Percentiles rank a stretch among this genome's conserved stretches.
phyloP scores from a whole-genome alignment of 2,797 vertebrate species.

The Poeciliopsis turneri region DNA sequence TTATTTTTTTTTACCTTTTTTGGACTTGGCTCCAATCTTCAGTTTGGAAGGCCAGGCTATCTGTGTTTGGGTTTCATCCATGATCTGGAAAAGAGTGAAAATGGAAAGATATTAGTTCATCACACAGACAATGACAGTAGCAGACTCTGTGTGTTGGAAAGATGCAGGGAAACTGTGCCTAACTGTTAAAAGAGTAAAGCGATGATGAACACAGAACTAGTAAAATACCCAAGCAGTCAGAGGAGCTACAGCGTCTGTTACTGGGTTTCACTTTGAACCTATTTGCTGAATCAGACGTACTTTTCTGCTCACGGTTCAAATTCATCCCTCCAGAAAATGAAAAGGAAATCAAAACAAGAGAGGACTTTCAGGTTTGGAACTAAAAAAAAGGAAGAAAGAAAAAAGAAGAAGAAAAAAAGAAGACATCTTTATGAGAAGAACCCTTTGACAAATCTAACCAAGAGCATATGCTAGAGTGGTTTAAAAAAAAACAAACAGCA shows the following conservation, averaged over 20 bases:
- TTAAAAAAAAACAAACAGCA: slow-evolving; percentile 33
- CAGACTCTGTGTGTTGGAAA: background rate
- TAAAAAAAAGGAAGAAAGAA: slow-evolving; percentile 43
- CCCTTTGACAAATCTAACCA: slow-evolving; percentile 60
- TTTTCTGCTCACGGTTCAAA: slow-evolving; percentile 35
- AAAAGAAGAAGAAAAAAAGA: slow-evolving; percentile 54
- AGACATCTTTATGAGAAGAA: slow-evolving; percentile 39
- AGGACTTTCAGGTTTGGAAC: slow-evolving; percentile 43
- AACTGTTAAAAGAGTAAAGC: background rate
- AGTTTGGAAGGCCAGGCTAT: slow-evolving; percentile 87
- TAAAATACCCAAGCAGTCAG: background rate
- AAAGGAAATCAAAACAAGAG: background rate
- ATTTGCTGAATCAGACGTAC: slow-evolving; percentile 11
- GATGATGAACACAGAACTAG: background rate
- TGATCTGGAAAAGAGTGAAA: slow-evolving; percentile 76
- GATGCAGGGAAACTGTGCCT: background rate
- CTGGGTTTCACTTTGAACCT: background rate
- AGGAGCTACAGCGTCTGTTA: background rate
- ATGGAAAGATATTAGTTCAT: slow-evolving; percentile 23
- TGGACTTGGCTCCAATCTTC: slow-evolving; percentile 86
- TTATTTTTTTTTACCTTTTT: slow-evolving; percentile 77
- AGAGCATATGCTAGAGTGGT: slow-evolving; percentile 47
- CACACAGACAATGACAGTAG: background rate
- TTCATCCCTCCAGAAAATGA: background rate
- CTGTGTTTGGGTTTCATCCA: slow-evolving; percentile 86